These are phyloP conservation scores for Chelidonichthys spinosus DNA, from an alignment of 2,797 vertebrate genomes.

Conservation along the genomic window DNA sequence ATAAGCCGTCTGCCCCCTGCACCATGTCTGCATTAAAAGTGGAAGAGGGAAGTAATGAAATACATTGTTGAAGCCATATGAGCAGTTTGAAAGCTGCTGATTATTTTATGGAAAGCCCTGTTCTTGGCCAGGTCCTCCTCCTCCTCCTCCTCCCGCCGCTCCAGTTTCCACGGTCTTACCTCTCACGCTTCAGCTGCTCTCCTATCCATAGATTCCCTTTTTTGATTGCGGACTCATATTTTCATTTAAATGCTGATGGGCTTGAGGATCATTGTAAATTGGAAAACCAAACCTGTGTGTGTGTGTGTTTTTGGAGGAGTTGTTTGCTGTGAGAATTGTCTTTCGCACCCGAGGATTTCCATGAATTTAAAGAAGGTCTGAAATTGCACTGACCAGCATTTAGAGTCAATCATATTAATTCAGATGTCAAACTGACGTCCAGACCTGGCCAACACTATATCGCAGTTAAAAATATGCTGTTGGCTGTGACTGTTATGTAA, in stretches of 20 bases:
- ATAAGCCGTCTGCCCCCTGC: conserved; percentile 16
- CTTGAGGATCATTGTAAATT: conserved; percentile 71
- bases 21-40: conserved; percentile 54
- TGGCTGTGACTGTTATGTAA: conserved; percentile 32
- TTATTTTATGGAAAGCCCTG: conserved; percentile 69
- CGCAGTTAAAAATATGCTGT: conserved; percentile 16
- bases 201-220: conserved; percentile 54
- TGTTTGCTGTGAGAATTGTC: conserved; percentile 73
- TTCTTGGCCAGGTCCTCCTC: conserved; percentile 40
- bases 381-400: conserved; percentile 64
- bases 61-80: conserved; percentile 43
- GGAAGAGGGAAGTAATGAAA: conserved; percentile 39
- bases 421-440: conserved; percentile 59
- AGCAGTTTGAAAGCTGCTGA: conserved; percentile 67
- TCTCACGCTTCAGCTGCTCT: conserved; percentile 47
- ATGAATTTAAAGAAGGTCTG: conserved; percentile 83
- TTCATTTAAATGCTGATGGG: conserved; percentile 86
- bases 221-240: conserved; percentile 80
- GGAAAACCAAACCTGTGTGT: conserved; percentile 64
- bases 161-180: conserved; percentile 16
- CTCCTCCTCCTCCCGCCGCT: not conserved
- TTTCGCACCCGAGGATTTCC: conserved; percentile 66
- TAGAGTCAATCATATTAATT: conserved; percentile 71
- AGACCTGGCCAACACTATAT: conserved; percentile 37
- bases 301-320: conserved; percentile 60